Percentiles rank a stretch among this genome's conserved stretches.
These are phyloP conservation scores for Helicoverpa assulta DNA, from an alignment of 2,888 invertebrate species.

Conservation along the genomic window DNA sequence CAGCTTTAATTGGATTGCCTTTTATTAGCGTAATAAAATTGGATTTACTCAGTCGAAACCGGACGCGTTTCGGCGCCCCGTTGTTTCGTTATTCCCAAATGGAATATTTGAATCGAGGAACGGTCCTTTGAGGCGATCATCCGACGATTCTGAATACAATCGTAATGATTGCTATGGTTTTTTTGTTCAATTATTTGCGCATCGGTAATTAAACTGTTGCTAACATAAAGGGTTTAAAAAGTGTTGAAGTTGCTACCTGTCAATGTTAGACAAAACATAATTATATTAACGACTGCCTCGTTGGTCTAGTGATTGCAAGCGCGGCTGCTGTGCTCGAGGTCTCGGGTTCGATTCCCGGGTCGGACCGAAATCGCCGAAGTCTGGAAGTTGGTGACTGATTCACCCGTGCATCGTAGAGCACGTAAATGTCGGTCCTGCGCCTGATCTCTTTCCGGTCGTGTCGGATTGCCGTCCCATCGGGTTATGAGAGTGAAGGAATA, in stretches of 20 bases:
- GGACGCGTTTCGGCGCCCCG: conserved; percentile 73
- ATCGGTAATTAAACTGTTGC: conserved; percentile 43
- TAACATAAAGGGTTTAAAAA: conserved; percentile 33
- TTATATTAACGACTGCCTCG: no score
- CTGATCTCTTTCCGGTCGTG: no score
- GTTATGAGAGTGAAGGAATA: no score
- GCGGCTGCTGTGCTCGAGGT: no score
- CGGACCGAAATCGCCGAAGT: no score
- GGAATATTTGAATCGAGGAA: conserved; percentile 70
- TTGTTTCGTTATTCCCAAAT: conserved; percentile 78
- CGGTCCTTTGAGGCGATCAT: conserved; percentile 62
- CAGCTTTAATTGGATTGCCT: conserved; percentile 87
- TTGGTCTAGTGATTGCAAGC: no score
- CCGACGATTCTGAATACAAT: conserved; percentile 58
- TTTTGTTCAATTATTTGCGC: conserved; percentile 35
- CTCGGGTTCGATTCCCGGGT: no score
- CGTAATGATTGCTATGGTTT: conserved; percentile 60
- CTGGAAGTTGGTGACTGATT: no score
- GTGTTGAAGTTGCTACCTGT: background rate
- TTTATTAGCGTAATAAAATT: conserved; percentile 89
- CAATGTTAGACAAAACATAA: background rate
- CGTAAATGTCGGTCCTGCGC: no score
- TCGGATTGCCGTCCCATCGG: no score
- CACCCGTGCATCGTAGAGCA: no score
- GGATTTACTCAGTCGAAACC: conserved; percentile 81